A percentile compares a stretch with the other conserved stretches of the same genome.
Conservation (phyloP, 2,797 vertebrate species). For the Poliocrania exsul region DNA sequence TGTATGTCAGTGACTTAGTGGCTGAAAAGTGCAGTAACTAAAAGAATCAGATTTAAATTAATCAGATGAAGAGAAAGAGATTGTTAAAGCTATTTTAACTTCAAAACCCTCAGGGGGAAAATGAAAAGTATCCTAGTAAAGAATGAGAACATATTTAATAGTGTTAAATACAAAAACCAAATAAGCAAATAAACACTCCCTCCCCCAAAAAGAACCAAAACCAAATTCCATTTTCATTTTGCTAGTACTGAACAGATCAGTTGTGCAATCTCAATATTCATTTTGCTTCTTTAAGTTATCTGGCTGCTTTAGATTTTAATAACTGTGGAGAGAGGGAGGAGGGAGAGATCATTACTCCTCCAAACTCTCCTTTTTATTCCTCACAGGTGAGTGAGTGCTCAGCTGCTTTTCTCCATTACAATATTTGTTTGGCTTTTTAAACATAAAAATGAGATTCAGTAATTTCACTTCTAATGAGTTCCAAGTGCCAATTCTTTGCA, state of each 20-base stretch:
- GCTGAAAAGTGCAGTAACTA: not conserved
- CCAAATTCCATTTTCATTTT: not conserved
- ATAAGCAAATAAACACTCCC: accelerated
- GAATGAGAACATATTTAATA: not conserved
- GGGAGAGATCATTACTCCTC: not conserved
- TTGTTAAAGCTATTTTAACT: not conserved
- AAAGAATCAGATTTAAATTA: not conserved
- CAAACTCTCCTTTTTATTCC: not conserved
- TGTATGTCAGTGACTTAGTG: not conserved
- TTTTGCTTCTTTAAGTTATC: not conserved
- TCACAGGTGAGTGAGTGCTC: not conserved
- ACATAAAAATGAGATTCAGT: slow-evolving; percentile 5
- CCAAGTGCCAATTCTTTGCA: slow-evolving; percentile 32
- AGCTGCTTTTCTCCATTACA: not conserved
- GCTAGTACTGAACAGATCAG: not conserved
- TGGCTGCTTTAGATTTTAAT: not conserved
- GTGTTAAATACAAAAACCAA: not conserved
- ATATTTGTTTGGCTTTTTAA: slow-evolving; percentile 11
- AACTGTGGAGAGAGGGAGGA: not conserved
- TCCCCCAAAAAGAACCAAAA: not conserved
- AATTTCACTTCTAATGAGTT: slow-evolving; percentile 43
- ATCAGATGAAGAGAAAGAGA: not conserved
- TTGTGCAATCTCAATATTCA: not conserved
- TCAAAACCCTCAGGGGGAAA: not conserved
- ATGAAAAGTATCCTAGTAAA: not conserved